Evolutionary conservation across 2,113 vertebrate genomes (phyloP).

Genomic region (Hippoglossus stenolepis): DNA sequence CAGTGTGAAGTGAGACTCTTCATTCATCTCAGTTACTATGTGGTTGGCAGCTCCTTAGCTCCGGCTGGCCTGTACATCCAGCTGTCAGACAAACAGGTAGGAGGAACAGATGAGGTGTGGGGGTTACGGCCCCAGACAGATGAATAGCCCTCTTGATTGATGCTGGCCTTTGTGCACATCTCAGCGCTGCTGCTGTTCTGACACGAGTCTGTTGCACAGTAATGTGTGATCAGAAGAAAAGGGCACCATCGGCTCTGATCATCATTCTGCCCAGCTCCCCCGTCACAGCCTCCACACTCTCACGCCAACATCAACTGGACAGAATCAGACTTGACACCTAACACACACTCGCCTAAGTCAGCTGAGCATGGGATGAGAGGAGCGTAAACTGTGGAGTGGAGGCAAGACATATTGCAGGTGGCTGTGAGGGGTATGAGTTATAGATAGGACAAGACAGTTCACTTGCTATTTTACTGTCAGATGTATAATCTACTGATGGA

Average conservation of each 20-base stretch:
- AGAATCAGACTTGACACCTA: constrained; percentile 64
- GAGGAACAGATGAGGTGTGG: constrained; percentile 68
- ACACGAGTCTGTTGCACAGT: constrained; percentile 77
- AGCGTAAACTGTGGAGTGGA: constrained; percentile 30
- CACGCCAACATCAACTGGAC: constrained; percentile 40
- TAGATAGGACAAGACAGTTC: constrained; percentile 18
- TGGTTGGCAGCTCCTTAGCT: constrained; percentile 51
- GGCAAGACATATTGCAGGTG: constrained; percentile 10
- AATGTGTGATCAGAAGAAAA: constrained; percentile 84
- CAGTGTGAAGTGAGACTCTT: constrained; percentile 16
- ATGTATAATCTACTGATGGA: not conserved
- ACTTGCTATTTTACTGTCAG: constrained; percentile 17
- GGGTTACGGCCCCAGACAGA: constrained; percentile 71
- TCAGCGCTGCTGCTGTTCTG: constrained; percentile 65
- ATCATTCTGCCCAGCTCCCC: constrained; percentile 67
- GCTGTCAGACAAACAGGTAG: constrained; percentile 75
- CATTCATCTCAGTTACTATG: constrained; percentile 39
- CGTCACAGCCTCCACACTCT: constrained; percentile 17
- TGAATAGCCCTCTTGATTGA: constrained; percentile 80
- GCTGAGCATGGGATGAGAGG: constrained; percentile 22
- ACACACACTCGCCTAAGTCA: constrained; percentile 52
- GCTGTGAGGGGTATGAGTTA: constrained; percentile 13
- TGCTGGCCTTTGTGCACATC: constrained; percentile 78
- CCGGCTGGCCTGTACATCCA: constrained; percentile 42
- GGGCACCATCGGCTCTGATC: constrained; percentile 77